These are phyloP conservation scores for Eumeta japonica DNA, from an alignment of 1,140 invertebrate species.

Conservation along the genomic window DNA sequence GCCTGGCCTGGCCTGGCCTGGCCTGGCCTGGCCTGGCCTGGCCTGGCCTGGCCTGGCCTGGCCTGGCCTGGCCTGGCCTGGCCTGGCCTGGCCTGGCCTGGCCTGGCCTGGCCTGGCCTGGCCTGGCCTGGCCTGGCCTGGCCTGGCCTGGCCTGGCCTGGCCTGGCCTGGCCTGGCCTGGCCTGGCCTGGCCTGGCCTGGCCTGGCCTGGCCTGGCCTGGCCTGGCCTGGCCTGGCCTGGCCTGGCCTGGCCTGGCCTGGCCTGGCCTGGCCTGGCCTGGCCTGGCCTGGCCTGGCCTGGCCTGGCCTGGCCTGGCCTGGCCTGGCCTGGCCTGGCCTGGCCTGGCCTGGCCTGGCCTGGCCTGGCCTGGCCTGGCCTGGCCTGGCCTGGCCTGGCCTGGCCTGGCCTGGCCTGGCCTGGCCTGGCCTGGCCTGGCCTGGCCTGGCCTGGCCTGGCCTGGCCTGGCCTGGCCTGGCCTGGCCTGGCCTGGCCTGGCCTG, in stretches of 20 bases:
- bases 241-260: constrained; percentile 1
- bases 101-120: constrained; percentile 1
- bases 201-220: constrained; percentile 1
- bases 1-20: constrained; percentile 1
- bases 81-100: constrained; percentile 1
- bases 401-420: constrained; percentile 1
- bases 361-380: neutral
- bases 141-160: constrained; percentile 2
- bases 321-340: constrained; percentile 1
- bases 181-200: constrained; percentile 13
- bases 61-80: neutral
- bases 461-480: constrained; percentile 6
- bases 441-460: constrained; percentile 8
- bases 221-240: constrained; percentile 1
- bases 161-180: constrained; percentile 1
- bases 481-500: neutral
- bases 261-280: constrained; percentile 1
- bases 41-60: constrained; percentile 2
- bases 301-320: constrained; percentile 1
- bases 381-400: constrained; percentile 1
- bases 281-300: constrained; percentile 1
- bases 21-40: constrained; percentile 1
- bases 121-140: constrained; percentile 11
- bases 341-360: neutral
- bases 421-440: constrained; percentile 1